Evolutionary conservation across 2,797 vertebrate genomes (phyloP), one percentile per base, ranked within the genome.

Genomic region (Spinus olivaceus): DNA sequence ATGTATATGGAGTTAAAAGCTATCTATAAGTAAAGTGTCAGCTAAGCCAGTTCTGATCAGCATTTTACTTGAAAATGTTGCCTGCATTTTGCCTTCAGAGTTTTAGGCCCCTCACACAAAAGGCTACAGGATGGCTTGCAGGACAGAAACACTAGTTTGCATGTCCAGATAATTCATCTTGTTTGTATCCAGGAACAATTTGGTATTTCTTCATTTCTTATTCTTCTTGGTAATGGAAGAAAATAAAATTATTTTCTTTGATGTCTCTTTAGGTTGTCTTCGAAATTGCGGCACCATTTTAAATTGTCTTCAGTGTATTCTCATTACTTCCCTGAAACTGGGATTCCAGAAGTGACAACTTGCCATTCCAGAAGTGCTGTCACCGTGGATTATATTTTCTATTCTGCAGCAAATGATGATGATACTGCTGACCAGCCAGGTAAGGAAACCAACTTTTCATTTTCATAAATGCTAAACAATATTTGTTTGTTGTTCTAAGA

Each of bases 351-450:
- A 97, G 98, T 99, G 97, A 99, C 99, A 44, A 99, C 99, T 49
- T 99, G 98, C 82, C 99, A 99, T 95, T 99, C 99, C 17, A 98
- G 97, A 89, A 98, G 98, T 2, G 98, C 99, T 95, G 96, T 98
- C 91, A 99, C 99, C 0, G 99, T 99, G 94, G 99, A 99, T 95
- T 99, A 99, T 92, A 99, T 99, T 96, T 98, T 99, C 96, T 99
- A 99, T 96, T 99, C 98, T 21, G 96, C 97, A 63, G 96, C 95
- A 65, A 96, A 95, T 3, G 95, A 96, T 3, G 95, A 96, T 22
- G 94, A 92, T 8, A 25, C 32, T 53, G 53, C 83, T 80, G 51
- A 51, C 66, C 93, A 95, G 30, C 96, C 98, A 90, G 99, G 99
- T 99, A 98, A 95, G 21, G 2, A 81, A 53, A 57, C 4, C 20